Evolutionary conservation across 2,797 vertebrate species (phyloP), one percentile per base, ranked within the genome.

Genomic region (Anisognathus igniventris): DNA sequence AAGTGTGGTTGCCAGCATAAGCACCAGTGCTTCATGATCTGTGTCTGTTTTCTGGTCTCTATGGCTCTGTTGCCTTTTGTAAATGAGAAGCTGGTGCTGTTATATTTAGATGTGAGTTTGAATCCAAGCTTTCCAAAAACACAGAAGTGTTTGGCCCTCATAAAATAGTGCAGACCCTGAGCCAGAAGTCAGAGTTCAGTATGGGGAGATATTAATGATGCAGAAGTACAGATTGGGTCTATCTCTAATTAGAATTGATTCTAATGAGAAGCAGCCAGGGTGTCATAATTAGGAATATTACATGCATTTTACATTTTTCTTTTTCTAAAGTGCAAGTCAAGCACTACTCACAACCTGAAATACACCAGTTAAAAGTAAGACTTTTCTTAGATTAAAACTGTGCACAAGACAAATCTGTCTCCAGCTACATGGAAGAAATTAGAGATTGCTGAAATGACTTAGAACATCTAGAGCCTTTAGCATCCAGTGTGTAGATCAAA

Each of bases 91-190:
- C 33, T 3, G 1, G 13, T 65, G 39, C 61, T 90, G 73, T 71
- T 96, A 88, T 90, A 82, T 94, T 93, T 96, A 95, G 84, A 79
- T 31, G 13, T 58, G 61, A 72, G 74, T 88, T 78, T 57, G 53
- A 82, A 64, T 91, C 48, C 60, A 76, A n/a, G 65, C 56, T 92
- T 95, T 88, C 48, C 22, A 45, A 92, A 92, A 91, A 17, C 77
- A 89, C 31, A 30, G 33, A 71, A 60, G 27, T 74, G 30, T 82
- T 94, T 85, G 57, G 57, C 44, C 33, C 65, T 68, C 57, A 37
- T 64, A 50, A 85, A 44, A 31, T 50, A 89, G 42, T 71, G 40
- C 61, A 82, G 57, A 78, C 51, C 74, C 53, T 68, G 80, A 87
- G 64, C 67, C 71, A 92, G 67, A 39, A 45, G 53, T 66, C 81